phyloP scores from a whole-genome alignment of 1,140 invertebrate species.

The Samia ricini region DNA sequence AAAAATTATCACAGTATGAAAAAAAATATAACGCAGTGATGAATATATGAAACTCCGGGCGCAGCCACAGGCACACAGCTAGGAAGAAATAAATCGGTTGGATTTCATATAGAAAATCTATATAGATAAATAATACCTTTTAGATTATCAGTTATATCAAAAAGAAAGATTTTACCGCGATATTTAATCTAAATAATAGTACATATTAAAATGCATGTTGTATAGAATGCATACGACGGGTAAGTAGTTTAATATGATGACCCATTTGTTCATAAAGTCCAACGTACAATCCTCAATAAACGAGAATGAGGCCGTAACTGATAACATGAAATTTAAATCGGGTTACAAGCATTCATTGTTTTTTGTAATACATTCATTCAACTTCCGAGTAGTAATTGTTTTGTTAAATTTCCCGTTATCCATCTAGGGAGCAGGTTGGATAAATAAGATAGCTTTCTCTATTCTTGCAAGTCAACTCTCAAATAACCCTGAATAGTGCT shows the following conservation, averaged over 20 bases:
- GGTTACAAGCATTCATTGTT: background rate
- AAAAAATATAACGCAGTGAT: too few relatives aligned
- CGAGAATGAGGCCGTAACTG: constrained; percentile 1
- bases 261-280: background rate
- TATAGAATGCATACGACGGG: too few relatives aligned
- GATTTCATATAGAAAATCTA: too few relatives aligned
- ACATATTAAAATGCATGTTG: background rate
- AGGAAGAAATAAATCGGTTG: too few relatives aligned
- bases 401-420: too few relatives aligned
- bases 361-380: constrained; percentile 1
- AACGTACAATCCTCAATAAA: background rate
- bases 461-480: background rate
- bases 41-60: too few relatives aligned
- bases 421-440: too few relatives aligned
- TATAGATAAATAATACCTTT: too few relatives aligned
- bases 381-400: background rate
- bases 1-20: too few relatives aligned
- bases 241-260: background rate
- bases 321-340: constrained; percentile 3
- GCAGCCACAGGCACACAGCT: too few relatives aligned
- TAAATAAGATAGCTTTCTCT: background rate
- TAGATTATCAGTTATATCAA: too few relatives aligned
- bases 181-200: background rate
- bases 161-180: too few relatives aligned
- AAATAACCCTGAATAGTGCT: background rate